Evolutionary conservation across 1,140 invertebrate species (phyloP), one percentile per base, ranked within the genome.

Genomic region (Lordiphosa stackelbergi): DNA sequence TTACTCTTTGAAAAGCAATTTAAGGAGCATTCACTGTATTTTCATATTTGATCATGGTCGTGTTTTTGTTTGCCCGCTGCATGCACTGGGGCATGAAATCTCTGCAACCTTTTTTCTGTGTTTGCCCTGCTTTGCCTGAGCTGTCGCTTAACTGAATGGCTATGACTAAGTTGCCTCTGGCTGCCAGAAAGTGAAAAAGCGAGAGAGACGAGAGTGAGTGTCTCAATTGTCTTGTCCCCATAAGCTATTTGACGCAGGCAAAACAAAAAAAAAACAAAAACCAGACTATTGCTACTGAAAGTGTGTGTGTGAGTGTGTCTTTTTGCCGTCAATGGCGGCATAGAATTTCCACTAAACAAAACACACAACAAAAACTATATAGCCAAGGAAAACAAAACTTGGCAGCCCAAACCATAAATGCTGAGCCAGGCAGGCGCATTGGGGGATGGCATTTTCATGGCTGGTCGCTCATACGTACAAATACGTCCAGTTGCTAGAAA

Each of bases 31-130:
- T 46, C 1, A 61, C 56, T 55, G 37, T 61, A 6, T 16, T 11
- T 36, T 40, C 19, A n/a, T 36, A 24, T 51, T 11, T 51, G 48
- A 35, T 35, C 34, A 28, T 34, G 16, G 46, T 36, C 28, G n/a
- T 71, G 53, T 62, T 72, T 75, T 53, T 47, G 58, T 41, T 37
- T 43, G 64, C 40, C 57, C 53, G 58, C 59, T 72, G 59, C 59
- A 58, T 65, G 63, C 77, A 75, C 51, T 73, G 51, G 65, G 71
- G 71, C 75, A 79, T 79, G 59, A 75, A 79, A 79, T 79, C 77
- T 81, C 36, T 75, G 77, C 66, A 79, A 71, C 71, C 63, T 81
- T 74, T 74, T 28, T 35, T 47, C 28, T 11, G 22, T 7, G 53
- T 60, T 58, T 58, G 68, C 37, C 49, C 56, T 16, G 38, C 43